Evolutionary conservation across 64 coral and sea anemone genomes (phyloP), one percentile per base, ranked within the genome.

Genomic region (Orbicella faveolata): DNA sequence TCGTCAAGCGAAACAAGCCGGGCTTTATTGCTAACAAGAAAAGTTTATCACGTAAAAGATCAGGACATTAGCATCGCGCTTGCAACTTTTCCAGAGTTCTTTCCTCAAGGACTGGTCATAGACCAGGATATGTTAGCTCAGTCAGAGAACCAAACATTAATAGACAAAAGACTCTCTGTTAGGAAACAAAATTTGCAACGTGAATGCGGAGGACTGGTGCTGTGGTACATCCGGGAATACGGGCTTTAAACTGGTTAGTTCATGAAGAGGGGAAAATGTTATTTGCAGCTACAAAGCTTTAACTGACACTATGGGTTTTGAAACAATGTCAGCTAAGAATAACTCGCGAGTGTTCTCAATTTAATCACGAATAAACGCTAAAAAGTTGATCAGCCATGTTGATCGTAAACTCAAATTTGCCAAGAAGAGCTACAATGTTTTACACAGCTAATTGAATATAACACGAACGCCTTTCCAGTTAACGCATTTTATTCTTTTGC

Each of bases 181-280:
- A 73, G 64, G 41, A 85, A 52, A 26, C 63, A 70, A 53, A 70
- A 54, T 72, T 35, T 30, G 23, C 37, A 48, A 53, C 53, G 23
- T 21, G 82, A 85, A 70, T 85, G 63, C 82, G 65, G 65, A 85
- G 82, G 82, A 52, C 65, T 85, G 82, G 82, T 52, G 0, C 64
- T 85, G 8, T 85, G 82, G 82, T 85, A 72, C 23, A 85, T 85
- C 65, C 82, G 23, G 64, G 82, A 85, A 72, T 85, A 85, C 37
- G 82, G 82, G 14, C 65, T 85, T 33, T 52, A 85, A 21, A 2
- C 55, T 25, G 54, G 16, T 33, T 14, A 8, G 25, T 20, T 74
- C 36, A 17, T 78, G 19, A 20, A 52, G 10, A 6, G 8, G 17
- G 17, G 10, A 70, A 26, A n/a, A 1, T 48, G 44, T 48, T 48